Base-by-base conservation (phyloP, 2,113 vertebrate genomes). In the Chloropsis cyanopogon region DNA sequence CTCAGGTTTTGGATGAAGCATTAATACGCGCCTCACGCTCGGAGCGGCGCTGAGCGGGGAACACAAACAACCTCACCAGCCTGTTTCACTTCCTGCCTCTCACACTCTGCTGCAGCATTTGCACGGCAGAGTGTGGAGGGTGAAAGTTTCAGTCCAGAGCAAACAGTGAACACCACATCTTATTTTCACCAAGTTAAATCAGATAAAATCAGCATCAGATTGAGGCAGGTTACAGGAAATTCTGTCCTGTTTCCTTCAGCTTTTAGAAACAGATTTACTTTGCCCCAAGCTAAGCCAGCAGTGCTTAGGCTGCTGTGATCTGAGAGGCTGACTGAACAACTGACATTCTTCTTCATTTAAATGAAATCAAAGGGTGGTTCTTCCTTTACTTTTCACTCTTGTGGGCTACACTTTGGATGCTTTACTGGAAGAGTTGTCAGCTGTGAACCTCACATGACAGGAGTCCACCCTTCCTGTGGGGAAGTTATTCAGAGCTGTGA, bases 401-500 rank as follows among this genome's bases (percentile, higher is more conserved):
- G 65, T 60, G 88, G 82, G 60, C 72, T 90, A 64, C 1, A 14
- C 52, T 81, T 80, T 68, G 72, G 90, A 90, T 17, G 77, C 92
- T 90, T 96, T 96, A 95, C 90, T 94, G 92, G 93, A 95, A 97
- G 90, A 94, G 84, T 86, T 92, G 86, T 96, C 96, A 92, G 86
- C 82, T 93, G 76, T 95, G 92, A 92, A 91, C 90, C 91, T 97
- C 94, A 95, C 92, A 93, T 92, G 90, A 95, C 92, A 86, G 0
- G 47, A 86, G 88, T 93, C 94, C 94, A 92, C 95, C 94, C 97
- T 97, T 97, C 95, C 94, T 97, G 95, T 90, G 91, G 82, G 96
- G 95, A 97, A 96, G 95, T 95, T 97, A 96, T 95, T 96, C 96
- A 97, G 95, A 95, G 65, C 92, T 94, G 94, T 4, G 60, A 96